These are phyloP conservation scores for Caenorhabditis sinica DNA, from an alignment of 2,888 invertebrate species.

Conservation along the genomic window DNA sequence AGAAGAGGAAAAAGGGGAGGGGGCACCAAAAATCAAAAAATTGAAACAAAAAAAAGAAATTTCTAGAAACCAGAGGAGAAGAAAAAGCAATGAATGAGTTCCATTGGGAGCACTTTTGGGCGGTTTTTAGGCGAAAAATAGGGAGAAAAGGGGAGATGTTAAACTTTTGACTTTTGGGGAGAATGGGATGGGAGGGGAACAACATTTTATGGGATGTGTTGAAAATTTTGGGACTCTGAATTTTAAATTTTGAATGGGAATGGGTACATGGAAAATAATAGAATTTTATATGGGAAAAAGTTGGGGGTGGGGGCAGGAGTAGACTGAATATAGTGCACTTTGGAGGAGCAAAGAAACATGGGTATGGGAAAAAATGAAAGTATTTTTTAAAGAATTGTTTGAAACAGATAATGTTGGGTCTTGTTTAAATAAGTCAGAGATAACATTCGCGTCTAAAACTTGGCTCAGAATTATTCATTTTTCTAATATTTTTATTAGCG, in stretches of 20 bases:
- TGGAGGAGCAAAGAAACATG: too few relatives aligned
- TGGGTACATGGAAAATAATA: too few relatives aligned
- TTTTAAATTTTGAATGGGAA: neutral
- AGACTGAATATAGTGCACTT: too few relatives aligned
- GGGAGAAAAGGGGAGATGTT: neutral
- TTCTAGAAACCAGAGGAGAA: neutral
- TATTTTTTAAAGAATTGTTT: too few relatives aligned
- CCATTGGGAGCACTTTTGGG: constrained; percentile 60
- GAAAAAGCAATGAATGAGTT: constrained; percentile 45
- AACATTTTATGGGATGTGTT: constrained; percentile 1
- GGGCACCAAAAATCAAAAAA: constrained; percentile 43
- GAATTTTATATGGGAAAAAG: constrained; percentile 3
- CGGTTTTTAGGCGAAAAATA: neutral
- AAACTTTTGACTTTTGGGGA: constrained; percentile 3
- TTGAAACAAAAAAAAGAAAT: constrained; percentile 19
- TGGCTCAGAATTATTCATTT: too few relatives aligned
- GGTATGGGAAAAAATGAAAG: neutral
- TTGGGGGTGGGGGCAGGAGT: neutral
- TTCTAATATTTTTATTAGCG: too few relatives aligned
- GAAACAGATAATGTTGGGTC: too few relatives aligned
- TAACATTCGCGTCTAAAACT: too few relatives aligned
- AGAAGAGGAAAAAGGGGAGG: neutral
- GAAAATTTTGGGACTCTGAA: neutral
- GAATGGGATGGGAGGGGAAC: neutral
- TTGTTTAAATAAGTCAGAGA: too few relatives aligned